phyloP scores from a whole-genome alignment of 2,113 vertebrate species.

The Leuciscus idus region DNA sequence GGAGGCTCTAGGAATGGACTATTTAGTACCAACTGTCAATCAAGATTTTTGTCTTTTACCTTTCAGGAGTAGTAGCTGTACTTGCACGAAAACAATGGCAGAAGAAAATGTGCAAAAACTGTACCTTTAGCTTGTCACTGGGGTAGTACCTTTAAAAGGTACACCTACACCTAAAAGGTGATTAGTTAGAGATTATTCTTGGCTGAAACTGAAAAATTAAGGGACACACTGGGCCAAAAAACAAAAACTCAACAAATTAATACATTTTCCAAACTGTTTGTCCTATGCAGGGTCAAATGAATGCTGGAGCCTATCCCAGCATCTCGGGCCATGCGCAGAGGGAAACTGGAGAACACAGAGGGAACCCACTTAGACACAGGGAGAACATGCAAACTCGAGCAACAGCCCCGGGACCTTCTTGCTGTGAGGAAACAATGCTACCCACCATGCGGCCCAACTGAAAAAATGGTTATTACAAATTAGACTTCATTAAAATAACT shows the following conservation, averaged over 20 bases:
- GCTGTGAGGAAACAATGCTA: too few species aligned
- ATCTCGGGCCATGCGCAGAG: not conserved
- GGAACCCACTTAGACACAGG: not conserved
- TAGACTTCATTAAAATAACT: too few species aligned
- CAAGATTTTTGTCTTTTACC: not conserved
- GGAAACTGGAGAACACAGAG: not conserved
- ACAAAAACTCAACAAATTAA: not conserved
- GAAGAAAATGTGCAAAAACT: not conserved
- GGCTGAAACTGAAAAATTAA: not conserved
- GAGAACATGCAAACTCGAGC: not conserved
- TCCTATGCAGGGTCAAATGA: not conserved
- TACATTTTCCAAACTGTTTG: not conserved
- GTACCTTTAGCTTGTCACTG: not conserved
- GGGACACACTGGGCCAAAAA: not conserved
- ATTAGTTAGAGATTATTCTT: not conserved
- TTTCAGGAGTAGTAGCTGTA: not conserved
- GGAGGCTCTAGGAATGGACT: not conserved
- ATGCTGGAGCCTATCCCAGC: not conserved
- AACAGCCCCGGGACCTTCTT: too few species aligned
- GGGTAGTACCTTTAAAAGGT: not conserved
- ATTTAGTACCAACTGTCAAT: not conserved
- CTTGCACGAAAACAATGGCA: not conserved
- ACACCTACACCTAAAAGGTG: not conserved
- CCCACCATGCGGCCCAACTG: too few species aligned
- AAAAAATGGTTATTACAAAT: too few species aligned